Base-by-base conservation (phyloP, 2,888 invertebrate genomes). In the Euproctis similis region DNA sequence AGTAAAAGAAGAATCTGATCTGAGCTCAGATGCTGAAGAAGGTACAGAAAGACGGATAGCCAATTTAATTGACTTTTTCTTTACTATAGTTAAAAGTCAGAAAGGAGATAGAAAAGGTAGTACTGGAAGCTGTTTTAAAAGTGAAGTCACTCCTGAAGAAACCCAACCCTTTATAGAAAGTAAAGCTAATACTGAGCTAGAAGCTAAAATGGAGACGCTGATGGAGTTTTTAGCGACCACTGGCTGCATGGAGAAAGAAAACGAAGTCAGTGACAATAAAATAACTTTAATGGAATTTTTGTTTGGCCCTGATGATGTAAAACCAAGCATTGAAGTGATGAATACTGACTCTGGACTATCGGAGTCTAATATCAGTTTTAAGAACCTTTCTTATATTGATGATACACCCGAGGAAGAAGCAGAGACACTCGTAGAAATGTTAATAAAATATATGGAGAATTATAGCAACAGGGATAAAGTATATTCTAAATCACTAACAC, bases 261-360 rank as follows among this genome's bases (percentile, higher is more conserved):
- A 64, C 7, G 60, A 60, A 6, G 30, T 41, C 1, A 38, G 72
- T 22, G 80, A 82, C 10, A 81, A 66, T 33, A 85, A 84, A 47
- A 82, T 84, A 9, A 85, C 85, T 0, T 46, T 85, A 0, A 82
- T 85, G 78, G 85, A 85, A 29, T 85, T 84, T 14, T 49, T 86
- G 2, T 81, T 86, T 24, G 82, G 82, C 1, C 63, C 69, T 4
- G 78, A 78, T 19, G 77, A 74, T 35, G 60, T 46, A 6, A 71
- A 62, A 31, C 80, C 77, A 1, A 41, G 63, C 1, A 69, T 76
- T 44, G 72, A 76, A 52, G 60, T 72, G 1, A 63, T 63, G 19
- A 53, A 73, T 37, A 47, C 59, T 0, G 60, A 59, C 23, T 53
- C 57, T 49, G 62, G 71, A 28, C 36, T 84, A 2, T 73, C 77